Evolutionary conservation across 1,140 invertebrate species (phyloP).

Genomic region (Aleiodes sp.): DNA sequence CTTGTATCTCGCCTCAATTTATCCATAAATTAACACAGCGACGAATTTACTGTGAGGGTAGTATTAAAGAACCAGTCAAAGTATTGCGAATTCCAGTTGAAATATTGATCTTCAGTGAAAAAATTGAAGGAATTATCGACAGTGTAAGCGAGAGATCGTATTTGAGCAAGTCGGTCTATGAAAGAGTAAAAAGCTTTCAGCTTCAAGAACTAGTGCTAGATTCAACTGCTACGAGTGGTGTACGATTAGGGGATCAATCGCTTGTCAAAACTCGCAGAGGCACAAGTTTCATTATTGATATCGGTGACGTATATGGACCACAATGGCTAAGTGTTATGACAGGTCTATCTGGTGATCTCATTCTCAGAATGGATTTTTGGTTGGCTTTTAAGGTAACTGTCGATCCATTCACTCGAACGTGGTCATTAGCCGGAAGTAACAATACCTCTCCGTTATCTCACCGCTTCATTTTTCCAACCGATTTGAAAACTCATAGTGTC

Average conservation of each 20-base stretch:
- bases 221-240: background rate
- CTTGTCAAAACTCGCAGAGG: no score
- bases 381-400: no score
- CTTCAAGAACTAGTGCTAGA: constrained; percentile 6
- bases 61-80: constrained; percentile 9
- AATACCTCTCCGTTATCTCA: background rate
- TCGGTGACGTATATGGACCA: no score
- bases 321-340: no score
- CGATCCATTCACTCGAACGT: no score
- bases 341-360: no score
- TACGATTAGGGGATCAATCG: no score
- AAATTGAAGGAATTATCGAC: constrained; percentile 28
- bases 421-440: constrained; percentile 26
- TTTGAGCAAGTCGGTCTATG: constrained; percentile 20
- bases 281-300: no score
- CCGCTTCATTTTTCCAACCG: no score
- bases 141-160: constrained; percentile 31
- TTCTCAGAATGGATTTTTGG: no score
- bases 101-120: constrained; percentile 30
- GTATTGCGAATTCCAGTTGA: constrained; percentile 24
- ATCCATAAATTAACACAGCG: background rate
- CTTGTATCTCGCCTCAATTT: background rate
- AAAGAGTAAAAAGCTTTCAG: constrained; percentile 20
- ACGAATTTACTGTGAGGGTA: background rate
- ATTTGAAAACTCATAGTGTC: background rate